Percentiles rank a stretch among this genome's conserved stretches.
Conservation (phyloP, 2,888 invertebrate genomes). For the Serripes groenlandicus region DNA sequence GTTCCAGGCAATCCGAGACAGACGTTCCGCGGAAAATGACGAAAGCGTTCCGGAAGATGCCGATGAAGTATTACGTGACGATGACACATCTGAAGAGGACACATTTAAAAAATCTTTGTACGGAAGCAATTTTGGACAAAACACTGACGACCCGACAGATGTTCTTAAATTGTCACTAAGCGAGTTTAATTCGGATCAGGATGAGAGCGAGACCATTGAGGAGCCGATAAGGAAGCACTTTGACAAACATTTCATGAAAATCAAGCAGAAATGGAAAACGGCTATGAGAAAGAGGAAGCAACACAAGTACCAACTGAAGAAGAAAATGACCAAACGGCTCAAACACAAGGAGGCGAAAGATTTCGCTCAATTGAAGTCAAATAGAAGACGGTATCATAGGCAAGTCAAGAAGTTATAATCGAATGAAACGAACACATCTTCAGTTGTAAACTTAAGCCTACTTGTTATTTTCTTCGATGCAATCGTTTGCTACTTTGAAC, state of each 20-base stretch:
- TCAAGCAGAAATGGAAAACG: background rate
- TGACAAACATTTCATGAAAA: conserved; percentile 18
- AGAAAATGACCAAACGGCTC: background rate
- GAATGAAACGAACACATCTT: too few relatives aligned
- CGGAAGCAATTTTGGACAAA: background rate
- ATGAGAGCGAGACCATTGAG: background rate
- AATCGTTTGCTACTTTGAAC: too few relatives aligned
- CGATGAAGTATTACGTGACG: background rate
- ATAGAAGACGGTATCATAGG: conserved; percentile 2
- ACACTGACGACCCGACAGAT: background rate
- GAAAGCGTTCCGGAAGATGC: background rate
- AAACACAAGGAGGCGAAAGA: conserved; percentile 7
- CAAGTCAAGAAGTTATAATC: background rate
- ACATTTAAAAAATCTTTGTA: background rate
- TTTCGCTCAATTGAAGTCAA: background rate
- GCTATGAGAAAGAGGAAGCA: conserved; percentile 1
- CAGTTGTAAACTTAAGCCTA: too few relatives aligned
- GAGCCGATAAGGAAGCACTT: background rate
- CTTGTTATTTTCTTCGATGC: too few relatives aligned
- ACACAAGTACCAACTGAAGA: background rate
- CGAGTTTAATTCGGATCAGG: background rate
- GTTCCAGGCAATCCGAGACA: too few relatives aligned
- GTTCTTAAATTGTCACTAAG: background rate
- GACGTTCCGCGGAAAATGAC: background rate
- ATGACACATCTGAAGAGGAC: conserved; percentile 1